Evolutionary conservation across 1,140 invertebrate genomes (phyloP).

Genomic region (Rhyzopertha dominica): DNA sequence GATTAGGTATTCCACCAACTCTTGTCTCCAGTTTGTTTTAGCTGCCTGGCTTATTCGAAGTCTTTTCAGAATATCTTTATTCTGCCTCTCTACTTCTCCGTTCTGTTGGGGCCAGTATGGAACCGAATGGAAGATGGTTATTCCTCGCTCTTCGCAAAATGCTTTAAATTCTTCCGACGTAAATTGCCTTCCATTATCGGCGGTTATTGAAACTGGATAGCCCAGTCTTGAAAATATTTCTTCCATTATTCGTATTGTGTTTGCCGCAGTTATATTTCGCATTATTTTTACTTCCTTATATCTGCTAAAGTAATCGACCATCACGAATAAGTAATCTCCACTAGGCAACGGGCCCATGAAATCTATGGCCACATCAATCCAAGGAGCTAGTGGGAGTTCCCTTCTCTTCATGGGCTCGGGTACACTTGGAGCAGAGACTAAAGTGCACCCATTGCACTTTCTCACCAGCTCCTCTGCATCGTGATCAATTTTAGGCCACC

Average conservation of each 20-base stretch:
- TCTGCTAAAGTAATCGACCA: conserved; percentile 20
- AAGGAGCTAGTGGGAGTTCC: conserved; percentile 34
- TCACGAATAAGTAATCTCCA: conserved; percentile 32
- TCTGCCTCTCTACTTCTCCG: conserved; percentile 36
- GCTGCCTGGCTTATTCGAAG: conserved; percentile 32
- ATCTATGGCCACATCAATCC: conserved; percentile 40
- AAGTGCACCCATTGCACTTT: conserved; percentile 45
- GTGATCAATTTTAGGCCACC: conserved; percentile 50
- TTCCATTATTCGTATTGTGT: background rate
- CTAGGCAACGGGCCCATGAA: conserved; percentile 37
- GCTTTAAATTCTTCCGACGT: no score
- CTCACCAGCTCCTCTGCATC: conserved; percentile 46
- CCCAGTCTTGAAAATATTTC: background rate
- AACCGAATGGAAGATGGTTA: no score
- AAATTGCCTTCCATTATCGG: no score
- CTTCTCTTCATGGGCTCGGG: conserved; percentile 32
- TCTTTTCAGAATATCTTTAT: conserved; percentile 32
- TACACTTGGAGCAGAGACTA: conserved; percentile 27
- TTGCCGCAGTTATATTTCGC: background rate
- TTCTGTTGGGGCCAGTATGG: conserved; percentile 33
- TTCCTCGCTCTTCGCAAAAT: no score
- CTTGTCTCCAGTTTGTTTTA: conserved; percentile 25
- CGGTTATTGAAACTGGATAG: no score
- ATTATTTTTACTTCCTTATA: conserved; percentile 18
- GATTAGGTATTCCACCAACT: conserved; percentile 30